Evolutionary conservation across 2,797 vertebrate genomes (phyloP).

Genomic region (Dipus sagitta): DNA sequence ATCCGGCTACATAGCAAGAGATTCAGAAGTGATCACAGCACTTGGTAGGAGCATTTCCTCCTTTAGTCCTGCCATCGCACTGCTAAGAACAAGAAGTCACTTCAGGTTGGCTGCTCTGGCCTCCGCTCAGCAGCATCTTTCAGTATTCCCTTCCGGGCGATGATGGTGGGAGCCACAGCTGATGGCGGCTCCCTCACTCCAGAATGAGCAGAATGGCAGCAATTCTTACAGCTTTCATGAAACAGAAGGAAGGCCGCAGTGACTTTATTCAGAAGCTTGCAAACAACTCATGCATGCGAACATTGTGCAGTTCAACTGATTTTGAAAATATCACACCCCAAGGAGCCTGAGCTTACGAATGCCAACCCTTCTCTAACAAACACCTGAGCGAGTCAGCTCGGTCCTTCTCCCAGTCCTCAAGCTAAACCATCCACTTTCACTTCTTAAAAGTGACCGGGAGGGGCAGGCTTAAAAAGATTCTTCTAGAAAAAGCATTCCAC

Average conservation of each 20-base stretch:
- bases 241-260: too few species aligned
- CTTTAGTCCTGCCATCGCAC: background rate
- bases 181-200: too few species aligned
- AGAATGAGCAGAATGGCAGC: too few species aligned
- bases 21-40: background rate
- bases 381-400: conserved; percentile 97
- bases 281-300: too few species aligned
- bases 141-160: too few species aligned
- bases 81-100: background rate
- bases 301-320: conserved; percentile 95
- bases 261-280: too few species aligned
- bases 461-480: conserved; percentile 98
- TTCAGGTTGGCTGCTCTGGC: too few species aligned
- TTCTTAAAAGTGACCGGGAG: conserved; percentile 99
- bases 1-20: background rate
- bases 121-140: too few species aligned
- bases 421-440: conserved; percentile 98
- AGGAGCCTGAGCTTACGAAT: conserved; percentile 97
- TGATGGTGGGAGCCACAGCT: too few species aligned
- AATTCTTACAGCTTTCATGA: too few species aligned
- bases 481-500: conserved; percentile 96
- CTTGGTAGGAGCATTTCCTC: background rate
- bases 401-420: conserved; percentile 97
- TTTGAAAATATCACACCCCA: conserved; percentile 95
- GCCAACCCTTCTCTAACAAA: conserved; percentile 97